A percentile compares a stretch with the other conserved stretches of the same genome.
phyloP scores from a whole-genome alignment of 2,888 invertebrate genomes.

The Rhagonycha lutea region DNA sequence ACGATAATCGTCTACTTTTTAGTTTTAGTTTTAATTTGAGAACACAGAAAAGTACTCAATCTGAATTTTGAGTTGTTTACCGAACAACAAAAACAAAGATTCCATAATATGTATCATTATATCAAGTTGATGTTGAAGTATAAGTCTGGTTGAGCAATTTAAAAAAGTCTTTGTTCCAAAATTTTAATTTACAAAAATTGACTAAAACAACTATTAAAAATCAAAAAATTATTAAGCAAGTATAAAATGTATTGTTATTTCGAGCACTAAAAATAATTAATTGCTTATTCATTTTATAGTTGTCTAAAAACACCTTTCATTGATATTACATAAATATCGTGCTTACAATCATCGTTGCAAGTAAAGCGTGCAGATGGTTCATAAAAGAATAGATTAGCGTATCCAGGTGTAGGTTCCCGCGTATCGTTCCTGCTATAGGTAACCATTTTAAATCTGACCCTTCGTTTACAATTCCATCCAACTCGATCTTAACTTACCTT shows the following conservation, averaged over 20 bases:
- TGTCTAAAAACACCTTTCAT: constrained; percentile 30
- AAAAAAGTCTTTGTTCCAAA: too few species aligned
- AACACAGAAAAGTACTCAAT: too few species aligned
- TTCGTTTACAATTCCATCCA: constrained; percentile 26
- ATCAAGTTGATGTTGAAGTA: too few species aligned
- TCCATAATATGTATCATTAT: too few species aligned
- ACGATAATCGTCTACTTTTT: too few species aligned
- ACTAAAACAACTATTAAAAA: neutral
- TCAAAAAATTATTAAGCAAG: neutral
- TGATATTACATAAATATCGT: constrained; percentile 44
- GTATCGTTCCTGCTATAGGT: constrained; percentile 22
- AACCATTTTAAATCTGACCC: constrained; percentile 40
- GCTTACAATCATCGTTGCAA: constrained; percentile 46
- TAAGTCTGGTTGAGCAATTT: too few species aligned
- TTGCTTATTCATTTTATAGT: neutral
- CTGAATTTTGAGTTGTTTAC: too few species aligned
- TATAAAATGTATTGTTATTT: neutral
- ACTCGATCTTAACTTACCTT: constrained; percentile 21
- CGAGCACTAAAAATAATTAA: neutral
- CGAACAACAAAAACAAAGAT: too few species aligned
- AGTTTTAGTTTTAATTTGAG: too few species aligned
- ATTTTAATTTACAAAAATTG: neutral
- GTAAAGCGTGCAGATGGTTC: constrained; percentile 44
- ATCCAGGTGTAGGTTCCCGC: constrained; percentile 43
- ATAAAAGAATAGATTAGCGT: constrained; percentile 47